These are phyloP conservation scores for Cephus cinctus DNA, from an alignment of 1,140 invertebrate genomes.

Conservation along the genomic window DNA sequence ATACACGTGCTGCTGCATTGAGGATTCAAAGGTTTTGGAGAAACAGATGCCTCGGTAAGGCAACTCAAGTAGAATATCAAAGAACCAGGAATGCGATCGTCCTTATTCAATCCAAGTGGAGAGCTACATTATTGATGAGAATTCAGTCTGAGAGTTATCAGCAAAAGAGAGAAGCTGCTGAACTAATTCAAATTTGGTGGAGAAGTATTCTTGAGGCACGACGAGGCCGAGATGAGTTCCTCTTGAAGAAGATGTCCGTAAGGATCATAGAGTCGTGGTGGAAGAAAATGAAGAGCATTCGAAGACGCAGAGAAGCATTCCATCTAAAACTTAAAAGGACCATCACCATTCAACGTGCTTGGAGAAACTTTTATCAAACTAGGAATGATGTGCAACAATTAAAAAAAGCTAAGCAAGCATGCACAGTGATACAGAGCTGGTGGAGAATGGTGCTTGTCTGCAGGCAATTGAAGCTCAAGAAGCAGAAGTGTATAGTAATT, in stretches of 20 bases:
- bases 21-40: slow-evolving; percentile 54
- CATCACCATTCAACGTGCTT: slow-evolving; percentile 32
- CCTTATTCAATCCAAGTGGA: slow-evolving; percentile 50
- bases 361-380: slow-evolving; percentile 23
- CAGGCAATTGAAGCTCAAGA: slow-evolving; percentile 10
- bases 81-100: slow-evolving; percentile 33
- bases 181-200: slow-evolving; percentile 53
- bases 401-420: slow-evolving; percentile 18
- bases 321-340: slow-evolving; percentile 11
- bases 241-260: slow-evolving; percentile 36
- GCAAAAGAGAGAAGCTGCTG: slow-evolving; percentile 37
- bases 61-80: slow-evolving; percentile 46
- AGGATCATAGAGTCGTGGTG: slow-evolving; percentile 32
- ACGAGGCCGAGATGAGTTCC: slow-evolving; percentile 43
- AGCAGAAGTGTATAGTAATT: slow-evolving; percentile 20
- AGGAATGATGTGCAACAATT: slow-evolving; percentile 16
- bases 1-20: slow-evolving; percentile 38
- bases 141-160: slow-evolving; percentile 43
- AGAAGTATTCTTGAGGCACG: slow-evolving; percentile 44
- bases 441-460: slow-evolving; percentile 18
- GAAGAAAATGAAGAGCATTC: slow-evolving; percentile 17
- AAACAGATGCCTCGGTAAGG: slow-evolving; percentile 66
- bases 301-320: slow-evolving; percentile 22
- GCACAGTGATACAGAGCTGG: slow-evolving; percentile 32
- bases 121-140: slow-evolving; percentile 45